These are phyloP conservation scores for Brachyhypopomus gauderio DNA, from an alignment of 2,113 vertebrate genomes.

Conservation along the genomic window DNA sequence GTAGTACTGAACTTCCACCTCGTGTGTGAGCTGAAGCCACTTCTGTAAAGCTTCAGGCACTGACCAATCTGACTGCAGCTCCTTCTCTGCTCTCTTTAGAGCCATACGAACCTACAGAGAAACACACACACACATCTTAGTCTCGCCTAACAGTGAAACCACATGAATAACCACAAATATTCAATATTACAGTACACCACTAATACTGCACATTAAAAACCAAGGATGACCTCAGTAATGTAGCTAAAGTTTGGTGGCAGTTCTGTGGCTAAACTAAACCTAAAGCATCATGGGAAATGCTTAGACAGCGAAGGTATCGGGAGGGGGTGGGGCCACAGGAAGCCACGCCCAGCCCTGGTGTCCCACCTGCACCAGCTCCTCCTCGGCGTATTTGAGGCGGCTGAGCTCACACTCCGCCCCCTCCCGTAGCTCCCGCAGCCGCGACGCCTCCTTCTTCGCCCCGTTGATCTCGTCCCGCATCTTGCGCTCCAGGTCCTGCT, in stretches of 20 bases:
- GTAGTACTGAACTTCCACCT: constrained; percentile 98
- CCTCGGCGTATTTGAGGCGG: constrained; percentile 94
- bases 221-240: too few relatives aligned
- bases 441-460: constrained; percentile 91
- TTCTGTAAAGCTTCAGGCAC: constrained; percentile 95
- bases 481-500: constrained; percentile 96
- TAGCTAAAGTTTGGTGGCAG: not conserved
- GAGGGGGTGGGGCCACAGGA: too few relatives aligned
- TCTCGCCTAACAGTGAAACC: not conserved
- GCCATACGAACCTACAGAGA: constrained; percentile 89
- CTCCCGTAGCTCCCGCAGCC: constrained; percentile 87
- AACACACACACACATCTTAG: not conserved
- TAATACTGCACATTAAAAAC: not conserved
- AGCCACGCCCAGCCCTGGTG: too few relatives aligned
- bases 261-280: not conserved
- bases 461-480: constrained; percentile 96
- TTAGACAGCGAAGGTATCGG: not conserved
- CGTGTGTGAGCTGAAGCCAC: constrained; percentile 97
- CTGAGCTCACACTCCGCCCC: constrained; percentile 95
- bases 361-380: constrained; percentile 93
- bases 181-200: not conserved
- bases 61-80: constrained; percentile 90
- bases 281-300: not conserved
- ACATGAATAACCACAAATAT: not conserved
- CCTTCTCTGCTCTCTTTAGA: constrained; percentile 95